Percentiles rank a stretch among this genome's conserved stretches.
These are phyloP conservation scores for Streptopelia turtur DNA, from an alignment of 2,797 vertebrate species.

Conservation along the genomic window DNA sequence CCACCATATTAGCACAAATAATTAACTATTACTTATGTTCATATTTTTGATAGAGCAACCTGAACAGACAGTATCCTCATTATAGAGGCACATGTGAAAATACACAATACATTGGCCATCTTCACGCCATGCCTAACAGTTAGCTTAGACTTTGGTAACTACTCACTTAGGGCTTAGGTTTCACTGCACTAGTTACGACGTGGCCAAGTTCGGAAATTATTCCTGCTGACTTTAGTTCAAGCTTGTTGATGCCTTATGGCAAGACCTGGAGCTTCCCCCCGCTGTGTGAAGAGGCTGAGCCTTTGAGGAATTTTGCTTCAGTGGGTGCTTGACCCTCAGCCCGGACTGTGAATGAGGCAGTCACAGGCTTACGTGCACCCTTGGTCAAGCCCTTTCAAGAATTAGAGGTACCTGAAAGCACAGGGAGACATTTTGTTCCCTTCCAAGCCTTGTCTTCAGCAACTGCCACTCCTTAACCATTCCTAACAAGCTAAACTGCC, in stretches of 20 bases:
- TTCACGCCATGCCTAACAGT: background rate
- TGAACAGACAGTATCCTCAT: background rate
- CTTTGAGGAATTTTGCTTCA: too few species aligned
- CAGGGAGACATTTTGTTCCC: background rate
- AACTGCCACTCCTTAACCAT: background rate
- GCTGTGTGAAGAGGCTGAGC: accelerated
- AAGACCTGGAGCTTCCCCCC: background rate
- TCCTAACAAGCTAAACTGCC: background rate
- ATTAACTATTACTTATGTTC: background rate
- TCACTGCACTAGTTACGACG: background rate
- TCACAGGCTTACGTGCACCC: background rate
- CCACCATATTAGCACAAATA: background rate
- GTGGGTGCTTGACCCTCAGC: background rate
- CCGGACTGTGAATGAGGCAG: background rate
- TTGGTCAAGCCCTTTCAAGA: accelerated
- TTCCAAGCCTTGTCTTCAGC: background rate
- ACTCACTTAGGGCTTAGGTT: background rate
- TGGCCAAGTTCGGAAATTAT: background rate
- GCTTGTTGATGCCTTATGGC: background rate
- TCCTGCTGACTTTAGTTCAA: background rate
- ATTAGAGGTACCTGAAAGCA: background rate
- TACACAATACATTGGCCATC: background rate
- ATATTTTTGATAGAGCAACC: background rate
- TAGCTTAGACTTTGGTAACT: background rate
- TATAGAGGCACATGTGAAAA: background rate